Evolutionary conservation across 2,888 invertebrate genomes (phyloP).

Genomic region (Portevinia maculata): DNA sequence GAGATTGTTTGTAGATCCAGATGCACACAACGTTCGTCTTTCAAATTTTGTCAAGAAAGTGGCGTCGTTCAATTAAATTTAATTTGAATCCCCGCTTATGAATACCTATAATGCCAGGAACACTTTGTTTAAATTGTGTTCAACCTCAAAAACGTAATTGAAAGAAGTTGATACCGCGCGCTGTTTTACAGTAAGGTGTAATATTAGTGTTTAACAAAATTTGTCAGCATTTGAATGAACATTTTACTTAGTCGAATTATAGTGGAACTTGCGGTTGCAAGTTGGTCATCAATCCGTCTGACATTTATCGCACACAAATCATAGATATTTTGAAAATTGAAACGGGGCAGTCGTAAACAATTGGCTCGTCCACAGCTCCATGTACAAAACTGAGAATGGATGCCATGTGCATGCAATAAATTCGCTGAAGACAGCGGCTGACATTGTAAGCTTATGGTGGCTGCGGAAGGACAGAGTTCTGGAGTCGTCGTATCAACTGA

Average conservation of each 20-base stretch:
- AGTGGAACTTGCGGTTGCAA: not conserved
- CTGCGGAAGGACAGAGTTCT: not conserved
- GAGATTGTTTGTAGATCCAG: no score
- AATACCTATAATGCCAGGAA: constrained; percentile 33
- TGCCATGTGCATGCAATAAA: not conserved
- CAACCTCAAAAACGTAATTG: no score
- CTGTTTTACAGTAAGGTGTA: no score
- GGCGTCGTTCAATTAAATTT: constrained; percentile 56
- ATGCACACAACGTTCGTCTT: no score
- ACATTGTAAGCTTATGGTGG: not conserved
- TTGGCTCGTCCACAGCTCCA: not conserved
- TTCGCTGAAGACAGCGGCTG: no score
- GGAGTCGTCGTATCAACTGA: constrained; percentile 3
- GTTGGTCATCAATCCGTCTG: not conserved
- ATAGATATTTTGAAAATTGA: constrained; percentile 16
- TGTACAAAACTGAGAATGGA: not conserved
- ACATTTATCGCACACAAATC: constrained; percentile 19
- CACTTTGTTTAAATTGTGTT: constrained; percentile 1
- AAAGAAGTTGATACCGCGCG: no score
- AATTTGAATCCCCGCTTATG: constrained; percentile 48
- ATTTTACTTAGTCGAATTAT: not conserved
- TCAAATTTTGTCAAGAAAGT: constrained; percentile 2
- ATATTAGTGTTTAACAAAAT: no score
- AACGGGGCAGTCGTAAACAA: constrained; percentile 4
- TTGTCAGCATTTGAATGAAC: no score